phyloP scores from a whole-genome alignment of 2,888 invertebrate species.

The Lithophane semibrunnea region DNA sequence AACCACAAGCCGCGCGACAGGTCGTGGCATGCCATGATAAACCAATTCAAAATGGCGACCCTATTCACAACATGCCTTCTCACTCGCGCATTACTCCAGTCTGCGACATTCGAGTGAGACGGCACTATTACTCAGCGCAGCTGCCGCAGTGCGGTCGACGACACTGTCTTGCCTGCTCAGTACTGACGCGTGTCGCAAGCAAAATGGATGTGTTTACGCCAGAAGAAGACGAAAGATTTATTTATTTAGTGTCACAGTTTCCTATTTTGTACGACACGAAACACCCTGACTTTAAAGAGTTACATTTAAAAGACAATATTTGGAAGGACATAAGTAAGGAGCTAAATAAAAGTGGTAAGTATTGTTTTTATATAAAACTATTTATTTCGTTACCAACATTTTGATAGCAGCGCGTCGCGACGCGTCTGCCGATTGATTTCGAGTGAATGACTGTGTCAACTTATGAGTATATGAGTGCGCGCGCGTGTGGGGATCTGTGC shows the following conservation, averaged over 20 bases:
- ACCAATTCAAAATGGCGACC: constrained; percentile 25
- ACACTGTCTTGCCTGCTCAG: constrained; percentile 10
- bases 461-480: no score
- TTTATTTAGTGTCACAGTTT: constrained; percentile 23
- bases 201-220: constrained; percentile 29
- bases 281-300: constrained; percentile 22
- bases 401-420: neutral
- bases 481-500: no score
- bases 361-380: neutral
- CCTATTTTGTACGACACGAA: constrained; percentile 27
- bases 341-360: constrained; percentile 23
- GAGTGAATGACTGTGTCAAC: neutral
- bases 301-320: constrained; percentile 24
- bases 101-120: constrained; percentile 7
- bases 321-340: constrained; percentile 24
- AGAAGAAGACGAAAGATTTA: constrained; percentile 28
- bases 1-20: constrained; percentile 12
- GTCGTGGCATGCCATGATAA: neutral
- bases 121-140: neutral
- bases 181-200: constrained; percentile 30
- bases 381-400: neutral
- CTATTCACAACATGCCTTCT: neutral
- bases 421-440: neutral
- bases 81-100: neutral
- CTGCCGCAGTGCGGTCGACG: constrained; percentile 41